Base-by-base conservation (phyloP, 2,888 invertebrate genomes). In the Buathra laborator region DNA sequence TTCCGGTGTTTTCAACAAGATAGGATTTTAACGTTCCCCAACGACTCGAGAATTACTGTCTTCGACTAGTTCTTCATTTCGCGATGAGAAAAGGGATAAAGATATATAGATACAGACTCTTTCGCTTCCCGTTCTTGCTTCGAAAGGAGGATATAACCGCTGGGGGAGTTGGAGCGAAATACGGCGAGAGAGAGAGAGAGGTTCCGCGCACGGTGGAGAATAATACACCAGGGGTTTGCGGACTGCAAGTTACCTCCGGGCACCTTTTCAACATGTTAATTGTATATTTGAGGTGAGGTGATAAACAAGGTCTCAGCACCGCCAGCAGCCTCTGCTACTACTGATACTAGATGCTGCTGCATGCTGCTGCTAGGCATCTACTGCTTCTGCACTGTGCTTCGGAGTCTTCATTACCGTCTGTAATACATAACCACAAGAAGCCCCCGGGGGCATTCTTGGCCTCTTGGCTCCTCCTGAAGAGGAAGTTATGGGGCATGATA, bases 211-310 rank as follows among this genome's bases (percentile, higher is more conserved):
- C 37, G 37, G 37, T 37, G 37, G 37, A 37, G 37, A 37, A 37
- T 37, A 37, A 37, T 37, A 37, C 37, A 37, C 37, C 37, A 37
- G 37, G 37, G 37, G 37, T 7, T 37, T 37, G 37, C 37, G 37
- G 37, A 37, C 37, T 6, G 37, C 37, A 7, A 37, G 37, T 37
- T 37, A 37, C 37, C 37, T 37, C 37, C 37, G 37, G 89, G 84
- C 44, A 86, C 86, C 87, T 88, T 90, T 88, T 89, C 90, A 89
- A 88, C 89, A 89, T 88, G 91, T 90, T 91, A 91, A 91, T 91
- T 91, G 89, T 91, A 90, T 89, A 89, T 90, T 90, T 87, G 87
- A 88, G 89, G 83, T 66, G 89, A 90, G 89, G 88, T 84, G 91
- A 91, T 91, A 90, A 90, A 91, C 89, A 91, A 90, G 89, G 81